These are phyloP conservation scores for Melanaphis sacchari DNA, from an alignment of 1,140 invertebrate genomes.

Conservation along the genomic window DNA sequence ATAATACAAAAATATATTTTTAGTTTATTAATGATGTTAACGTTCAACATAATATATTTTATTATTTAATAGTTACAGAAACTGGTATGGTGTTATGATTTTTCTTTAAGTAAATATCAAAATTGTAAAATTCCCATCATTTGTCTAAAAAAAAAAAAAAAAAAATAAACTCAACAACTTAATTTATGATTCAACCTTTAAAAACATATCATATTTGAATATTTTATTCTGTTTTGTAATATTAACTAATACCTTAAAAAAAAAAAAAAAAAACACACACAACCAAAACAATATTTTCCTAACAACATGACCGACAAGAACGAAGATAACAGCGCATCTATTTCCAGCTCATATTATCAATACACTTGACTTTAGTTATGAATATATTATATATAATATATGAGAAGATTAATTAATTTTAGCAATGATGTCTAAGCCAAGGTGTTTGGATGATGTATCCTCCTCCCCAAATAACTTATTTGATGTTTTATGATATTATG, in stretches of 20 bases:
- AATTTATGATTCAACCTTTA: conserved; percentile 7
- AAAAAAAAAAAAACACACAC: neutral
- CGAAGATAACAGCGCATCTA: neutral
- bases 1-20: neutral
- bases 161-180: neutral
- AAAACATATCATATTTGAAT: neutral
- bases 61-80: neutral
- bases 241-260: neutral
- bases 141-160: neutral
- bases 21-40: neutral
- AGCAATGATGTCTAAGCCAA: neutral
- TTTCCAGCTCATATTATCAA: neutral
- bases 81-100: neutral
- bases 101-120: neutral
- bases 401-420: neutral
- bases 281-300: neutral
- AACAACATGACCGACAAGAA: neutral
- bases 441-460: neutral
- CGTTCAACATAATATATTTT: neutral
- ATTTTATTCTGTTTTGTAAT: neutral
- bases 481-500: neutral
- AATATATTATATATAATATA: neutral
- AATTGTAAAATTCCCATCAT: neutral
- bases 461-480: neutral
- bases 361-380: neutral